Conservation (phyloP, 2,888 invertebrate genomes). For the Aplocera efformata region DNA sequence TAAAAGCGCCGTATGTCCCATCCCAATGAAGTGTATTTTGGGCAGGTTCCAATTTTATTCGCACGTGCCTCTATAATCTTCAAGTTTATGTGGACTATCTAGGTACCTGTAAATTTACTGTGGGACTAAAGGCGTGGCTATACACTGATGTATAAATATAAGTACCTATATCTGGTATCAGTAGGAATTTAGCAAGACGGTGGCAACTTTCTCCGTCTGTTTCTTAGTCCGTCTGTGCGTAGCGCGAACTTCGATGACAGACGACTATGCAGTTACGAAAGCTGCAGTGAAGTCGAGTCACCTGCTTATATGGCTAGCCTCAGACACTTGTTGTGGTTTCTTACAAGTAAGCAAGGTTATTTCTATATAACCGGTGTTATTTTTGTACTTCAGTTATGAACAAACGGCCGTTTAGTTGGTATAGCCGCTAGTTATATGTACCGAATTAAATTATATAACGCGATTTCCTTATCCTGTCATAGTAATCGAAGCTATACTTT, state of each 20-base stretch:
- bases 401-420: neutral
- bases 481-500: no score
- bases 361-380: slow-evolving; percentile 22
- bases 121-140: no score
- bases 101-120: no score
- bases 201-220: slow-evolving; percentile 69
- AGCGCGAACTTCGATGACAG: slow-evolving; percentile 52
- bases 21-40: slow-evolving; percentile 34
- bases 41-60: slow-evolving; percentile 36
- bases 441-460: no score
- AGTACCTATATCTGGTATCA: slow-evolving; percentile 3
- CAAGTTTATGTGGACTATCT: slow-evolving; percentile 12
- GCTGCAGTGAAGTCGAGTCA: slow-evolving; percentile 49
- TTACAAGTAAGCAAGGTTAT: slow-evolving; percentile 32
- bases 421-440: no score
- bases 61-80: slow-evolving; percentile 26
- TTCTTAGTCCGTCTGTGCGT: slow-evolving; percentile 22
- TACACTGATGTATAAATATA: no score
- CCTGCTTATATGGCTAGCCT: slow-evolving; percentile 57
- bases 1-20: slow-evolving; percentile 36
- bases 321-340: slow-evolving; percentile 46
- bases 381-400: slow-evolving; percentile 15
- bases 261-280: slow-evolving; percentile 70
- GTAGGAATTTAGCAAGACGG: slow-evolving; percentile 44
- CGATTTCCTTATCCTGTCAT: no score